Conservation (phyloP, 2,797 vertebrate species). For the Arctocebus calabarensis region DNA sequence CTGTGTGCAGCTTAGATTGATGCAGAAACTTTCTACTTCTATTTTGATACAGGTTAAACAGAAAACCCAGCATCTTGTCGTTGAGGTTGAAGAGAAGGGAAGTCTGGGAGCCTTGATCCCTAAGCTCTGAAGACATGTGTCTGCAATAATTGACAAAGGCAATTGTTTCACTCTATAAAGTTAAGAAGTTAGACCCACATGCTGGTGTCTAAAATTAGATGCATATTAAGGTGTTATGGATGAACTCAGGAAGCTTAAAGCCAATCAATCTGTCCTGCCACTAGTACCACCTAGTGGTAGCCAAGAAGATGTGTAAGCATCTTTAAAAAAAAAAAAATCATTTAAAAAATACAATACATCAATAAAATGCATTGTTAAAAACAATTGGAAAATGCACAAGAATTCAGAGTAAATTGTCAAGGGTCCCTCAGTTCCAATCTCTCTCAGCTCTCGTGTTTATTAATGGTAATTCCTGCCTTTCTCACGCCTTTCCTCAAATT, state of each 20-base stretch:
- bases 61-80: not conserved
- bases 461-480: not conserved
- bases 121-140: not conserved
- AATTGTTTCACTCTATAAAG: not conserved
- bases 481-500: not conserved
- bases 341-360: not conserved
- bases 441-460: not conserved
- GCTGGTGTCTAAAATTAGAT: not conserved
- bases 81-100: not conserved
- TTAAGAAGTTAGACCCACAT: not conserved
- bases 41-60: constrained; percentile 27
- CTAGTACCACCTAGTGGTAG: constrained; percentile 80
- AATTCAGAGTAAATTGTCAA: not conserved
- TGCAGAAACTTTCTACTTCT: not conserved
- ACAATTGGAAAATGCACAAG: not conserved
- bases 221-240: not conserved
- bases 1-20: not conserved
- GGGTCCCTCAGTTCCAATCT: not conserved
- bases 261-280: constrained; percentile 2
- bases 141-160: not conserved
- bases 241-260: not conserved
- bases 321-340: constrained; percentile 15
- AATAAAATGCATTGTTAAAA: not conserved
- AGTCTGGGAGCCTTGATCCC: not conserved
- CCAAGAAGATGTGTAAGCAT: constrained; percentile 41